Conservation (phyloP, 2,888 invertebrate genomes). For the Trachelus troglodyta region DNA sequence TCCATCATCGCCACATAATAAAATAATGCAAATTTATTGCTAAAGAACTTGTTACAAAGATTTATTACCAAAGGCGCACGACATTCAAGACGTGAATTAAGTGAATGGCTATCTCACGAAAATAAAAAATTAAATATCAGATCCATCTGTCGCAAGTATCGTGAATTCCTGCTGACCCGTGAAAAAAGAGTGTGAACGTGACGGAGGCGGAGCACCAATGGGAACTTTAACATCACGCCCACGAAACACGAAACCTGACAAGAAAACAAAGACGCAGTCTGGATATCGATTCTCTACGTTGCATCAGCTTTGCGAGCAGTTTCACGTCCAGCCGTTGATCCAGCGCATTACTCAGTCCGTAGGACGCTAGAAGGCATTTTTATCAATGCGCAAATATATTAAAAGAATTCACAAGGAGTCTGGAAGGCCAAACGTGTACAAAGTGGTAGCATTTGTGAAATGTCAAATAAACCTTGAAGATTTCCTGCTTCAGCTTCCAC, state of each 20-base stretch:
- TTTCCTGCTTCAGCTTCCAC: not conserved
- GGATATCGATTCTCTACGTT: conserved; percentile 3
- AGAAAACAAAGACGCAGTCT: not conserved
- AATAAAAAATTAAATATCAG: not conserved
- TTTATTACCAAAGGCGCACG: not conserved
- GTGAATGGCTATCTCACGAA: not conserved
- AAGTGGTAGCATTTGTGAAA: conserved; percentile 38
- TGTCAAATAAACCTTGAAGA: conserved; percentile 33
- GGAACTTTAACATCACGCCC: not conserved
- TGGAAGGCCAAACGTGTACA: conserved; percentile 41
- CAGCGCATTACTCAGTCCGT: not conserved
- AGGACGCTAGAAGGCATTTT: conserved; percentile 33
- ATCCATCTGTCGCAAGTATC: not conserved
- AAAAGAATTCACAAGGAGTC: not conserved
- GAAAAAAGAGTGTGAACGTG: not conserved
- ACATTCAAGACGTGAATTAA: not conserved
- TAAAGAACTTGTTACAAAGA: not conserved
- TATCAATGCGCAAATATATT: conserved; percentile 33
- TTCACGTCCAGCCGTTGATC: not conserved
- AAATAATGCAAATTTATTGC: not conserved
- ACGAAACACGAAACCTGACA: not conserved
- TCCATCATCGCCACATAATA: not conserved
- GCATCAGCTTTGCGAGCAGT: not conserved
- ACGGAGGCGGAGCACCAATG: not conserved
- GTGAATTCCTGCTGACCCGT: not conserved